phyloP scores from a whole-genome alignment of 2,113 vertebrate species.

The Microtus richardsoni region DNA sequence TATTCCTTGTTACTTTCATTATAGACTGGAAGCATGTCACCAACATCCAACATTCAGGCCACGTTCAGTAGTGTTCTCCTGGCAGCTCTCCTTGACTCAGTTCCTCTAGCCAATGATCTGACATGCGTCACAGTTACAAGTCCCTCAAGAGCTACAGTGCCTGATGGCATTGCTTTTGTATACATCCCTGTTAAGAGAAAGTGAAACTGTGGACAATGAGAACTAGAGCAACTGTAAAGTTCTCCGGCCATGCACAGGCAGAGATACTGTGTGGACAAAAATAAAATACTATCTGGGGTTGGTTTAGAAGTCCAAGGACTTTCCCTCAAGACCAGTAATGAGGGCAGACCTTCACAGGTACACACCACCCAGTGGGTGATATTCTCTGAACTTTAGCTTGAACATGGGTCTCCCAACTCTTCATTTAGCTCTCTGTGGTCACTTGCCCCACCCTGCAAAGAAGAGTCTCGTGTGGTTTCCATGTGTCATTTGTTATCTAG shows the following conservation, averaged over 20 bases:
- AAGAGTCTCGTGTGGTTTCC: not conserved
- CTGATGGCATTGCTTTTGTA: not conserved
- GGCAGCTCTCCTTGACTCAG: not conserved
- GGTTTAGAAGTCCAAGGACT: not conserved
- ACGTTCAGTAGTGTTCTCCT: not conserved
- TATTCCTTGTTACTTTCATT: not conserved
- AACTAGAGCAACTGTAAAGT: not conserved
- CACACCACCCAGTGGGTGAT: not conserved
- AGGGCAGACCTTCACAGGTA: not conserved
- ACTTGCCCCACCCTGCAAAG: not conserved
- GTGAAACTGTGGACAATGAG: not conserved
- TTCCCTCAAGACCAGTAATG: not conserved
- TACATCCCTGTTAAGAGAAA: not conserved
- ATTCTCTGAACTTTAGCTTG: not conserved
- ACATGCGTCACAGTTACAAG: not conserved
- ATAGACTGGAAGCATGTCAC: not conserved
- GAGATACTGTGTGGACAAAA: not conserved
- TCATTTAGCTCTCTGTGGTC: not conserved
- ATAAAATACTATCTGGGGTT: not conserved
- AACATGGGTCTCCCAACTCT: not conserved
- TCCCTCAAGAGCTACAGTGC: not conserved
- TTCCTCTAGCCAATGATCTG: not conserved
- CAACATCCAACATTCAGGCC: slow-evolving; percentile 4
- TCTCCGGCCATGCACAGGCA: not conserved
- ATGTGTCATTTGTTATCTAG: not conserved